Evolutionary conservation across 2,888 invertebrate genomes (phyloP).

Genomic region (Phaonia tiefii): DNA sequence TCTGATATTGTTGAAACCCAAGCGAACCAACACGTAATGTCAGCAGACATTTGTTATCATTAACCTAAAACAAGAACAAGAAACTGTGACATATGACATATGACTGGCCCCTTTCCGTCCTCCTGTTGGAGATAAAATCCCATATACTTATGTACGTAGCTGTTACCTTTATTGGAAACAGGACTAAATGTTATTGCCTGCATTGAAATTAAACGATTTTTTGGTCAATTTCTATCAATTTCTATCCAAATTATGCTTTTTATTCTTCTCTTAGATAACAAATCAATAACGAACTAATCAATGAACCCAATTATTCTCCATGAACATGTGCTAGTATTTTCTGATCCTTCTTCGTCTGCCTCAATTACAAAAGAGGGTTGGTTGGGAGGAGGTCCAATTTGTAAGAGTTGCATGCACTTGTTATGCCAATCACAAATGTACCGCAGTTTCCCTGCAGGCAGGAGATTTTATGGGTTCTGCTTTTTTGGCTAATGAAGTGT

Average conservation of each 20-base stretch:
- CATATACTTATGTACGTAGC: slow-evolving; percentile 32
- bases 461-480: no score
- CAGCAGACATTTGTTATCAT: slow-evolving; percentile 56
- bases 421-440: slow-evolving; percentile 62
- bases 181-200: slow-evolving; percentile 43
- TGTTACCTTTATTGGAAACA: neutral
- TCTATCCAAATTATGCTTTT: slow-evolving; percentile 3
- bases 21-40: slow-evolving; percentile 6
- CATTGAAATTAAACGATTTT: slow-evolving; percentile 28
- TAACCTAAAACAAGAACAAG: slow-evolving; percentile 44
- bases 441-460: slow-evolving; percentile 45
- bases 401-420: slow-evolving; percentile 18
- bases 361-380: neutral
- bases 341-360: neutral
- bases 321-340: slow-evolving; percentile 63
- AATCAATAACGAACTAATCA: slow-evolving; percentile 63
- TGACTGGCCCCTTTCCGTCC: slow-evolving; percentile 32
- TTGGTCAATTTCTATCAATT: slow-evolving; percentile 46
- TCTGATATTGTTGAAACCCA: slow-evolving; percentile 35
- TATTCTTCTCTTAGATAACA: slow-evolving; percentile 2
- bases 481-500: no score
- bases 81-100: slow-evolving; percentile 59
- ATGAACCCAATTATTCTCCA: slow-evolving; percentile 56
- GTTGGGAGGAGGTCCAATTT: no score
- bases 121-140: no score